Percentiles rank a stretch among this genome's conserved stretches.
phyloP scores from a whole-genome alignment of 2,113 vertebrate genomes.

The Alces alces region DNA sequence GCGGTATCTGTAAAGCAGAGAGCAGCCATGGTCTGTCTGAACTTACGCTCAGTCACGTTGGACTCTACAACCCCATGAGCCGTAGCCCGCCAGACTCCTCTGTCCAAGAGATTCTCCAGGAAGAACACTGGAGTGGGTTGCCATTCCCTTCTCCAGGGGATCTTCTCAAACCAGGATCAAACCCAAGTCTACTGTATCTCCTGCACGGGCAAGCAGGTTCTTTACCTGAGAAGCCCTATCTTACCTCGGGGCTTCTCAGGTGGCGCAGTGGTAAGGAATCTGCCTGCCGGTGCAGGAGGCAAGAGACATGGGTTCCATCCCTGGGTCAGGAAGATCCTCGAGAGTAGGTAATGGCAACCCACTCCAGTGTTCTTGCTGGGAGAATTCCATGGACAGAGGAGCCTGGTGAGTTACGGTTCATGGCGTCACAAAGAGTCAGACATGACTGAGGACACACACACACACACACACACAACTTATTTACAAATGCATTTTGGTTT shows the following conservation, averaged over 20 bases:
- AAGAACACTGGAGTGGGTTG: not conserved
- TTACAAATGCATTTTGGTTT: not conserved
- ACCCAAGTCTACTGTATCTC: not conserved
- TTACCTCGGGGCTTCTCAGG: not conserved
- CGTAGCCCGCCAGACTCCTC: not conserved
- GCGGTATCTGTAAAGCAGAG: not conserved
- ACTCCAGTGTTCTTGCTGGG: not conserved
- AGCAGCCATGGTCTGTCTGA: too few species aligned
- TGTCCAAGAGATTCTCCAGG: not conserved
- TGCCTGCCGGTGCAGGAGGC: not conserved
- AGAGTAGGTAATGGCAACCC: not conserved
- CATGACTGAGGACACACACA: not conserved
- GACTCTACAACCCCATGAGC: not conserved
- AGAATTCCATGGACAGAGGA: not conserved
- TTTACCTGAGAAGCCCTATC: not conserved
- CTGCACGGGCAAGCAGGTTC: not conserved
- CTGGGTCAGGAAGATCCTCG: not conserved
- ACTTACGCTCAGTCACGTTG: not conserved
- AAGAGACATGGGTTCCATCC: not conserved
- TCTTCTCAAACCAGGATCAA: not conserved
- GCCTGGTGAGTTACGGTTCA: not conserved
- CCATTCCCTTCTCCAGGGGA: not conserved
- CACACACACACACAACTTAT: not conserved
- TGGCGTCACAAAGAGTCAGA: not conserved
- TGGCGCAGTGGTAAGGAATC: not conserved